Evolutionary conservation across 1,140 invertebrate genomes (phyloP), one percentile per base, ranked within the genome.

Genomic region (Trachymyrmex cornetzi): DNA sequence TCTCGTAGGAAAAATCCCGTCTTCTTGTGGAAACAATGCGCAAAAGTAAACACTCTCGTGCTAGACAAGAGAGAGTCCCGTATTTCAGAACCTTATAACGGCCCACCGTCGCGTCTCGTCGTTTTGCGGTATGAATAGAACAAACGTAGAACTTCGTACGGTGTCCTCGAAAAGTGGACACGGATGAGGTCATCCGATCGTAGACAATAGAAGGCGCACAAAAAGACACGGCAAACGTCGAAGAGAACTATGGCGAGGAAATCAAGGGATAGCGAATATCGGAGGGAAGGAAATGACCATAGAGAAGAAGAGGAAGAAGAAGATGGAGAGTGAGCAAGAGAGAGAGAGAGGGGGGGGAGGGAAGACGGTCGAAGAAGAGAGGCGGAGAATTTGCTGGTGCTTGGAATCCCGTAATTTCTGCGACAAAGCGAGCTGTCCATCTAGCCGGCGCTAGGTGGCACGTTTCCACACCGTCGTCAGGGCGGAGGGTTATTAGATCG

Each of bases 391-490:
- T 66, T 66, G 34, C 57, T 69, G 81, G 77, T 74, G 80, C 69
- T 86, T 89, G 90, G 91, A 93, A 92, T 92, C 89, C 85, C 66
- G 91, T 93, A 93, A 93, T 93, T 93, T 93, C 92, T 93, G 72
- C 89, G 91, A 93, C 92, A 92, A 92, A 93, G 91, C 91, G 81
- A 89, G 85, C 87, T 90, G 90, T 93, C 89, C 86, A 92, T 93
- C 90, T 92, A 89, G 50, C 53, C 79, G 50, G 66, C 64, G 77
- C 77, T 86, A 63, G 85, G 50, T 66, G 88, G 77, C 77, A 85
- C 77, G 77, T 67, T 69, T 77, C 61, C 34, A 84, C 77, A 24
- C 66, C 77, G 75, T 81, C 66, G 87, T 87, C 34, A 80, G 84
- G 77, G 38, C 69, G 61, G 85, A 81, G 81, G 90, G 90, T 92